Percentiles rank a stretch among this genome's conserved stretches.
phyloP scores from a whole-genome alignment of 2,113 vertebrate species.

The Percopsis transmontana region DNA sequence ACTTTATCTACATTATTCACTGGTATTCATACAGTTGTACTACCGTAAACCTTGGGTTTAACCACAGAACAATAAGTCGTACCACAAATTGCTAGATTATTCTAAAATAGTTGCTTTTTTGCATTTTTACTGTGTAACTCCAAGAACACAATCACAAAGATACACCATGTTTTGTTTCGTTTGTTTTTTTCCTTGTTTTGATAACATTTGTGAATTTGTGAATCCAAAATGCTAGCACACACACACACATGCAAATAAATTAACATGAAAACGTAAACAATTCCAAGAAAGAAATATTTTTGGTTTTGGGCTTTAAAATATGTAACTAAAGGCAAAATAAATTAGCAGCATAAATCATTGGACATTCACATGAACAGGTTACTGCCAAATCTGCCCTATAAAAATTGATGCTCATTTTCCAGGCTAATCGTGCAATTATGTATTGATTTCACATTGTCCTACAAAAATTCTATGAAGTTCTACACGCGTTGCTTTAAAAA shows the following conservation, averaged over 20 bases:
- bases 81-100: slow-evolving; percentile 51
- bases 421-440: slow-evolving; percentile 47
- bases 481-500: neutral
- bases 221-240: slow-evolving; percentile 39
- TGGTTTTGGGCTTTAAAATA: slow-evolving; percentile 53
- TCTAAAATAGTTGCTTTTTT: slow-evolving; percentile 34
- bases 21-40: slow-evolving; percentile 16
- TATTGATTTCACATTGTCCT: slow-evolving; percentile 21
- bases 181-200: slow-evolving; percentile 18
- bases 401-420: slow-evolving; percentile 36
- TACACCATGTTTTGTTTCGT: slow-evolving; percentile 10
- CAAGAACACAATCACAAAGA: slow-evolving; percentile 55
- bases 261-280: slow-evolving; percentile 71
- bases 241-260: slow-evolving; percentile 70
- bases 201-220: slow-evolving; percentile 26
- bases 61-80: slow-evolving; percentile 56
- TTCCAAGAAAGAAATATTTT: slow-evolving; percentile 45
- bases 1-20: slow-evolving; percentile 48
- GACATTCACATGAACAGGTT: slow-evolving; percentile 59
- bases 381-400: slow-evolving; percentile 9
- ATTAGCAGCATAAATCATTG: slow-evolving; percentile 67
- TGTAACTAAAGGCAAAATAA: slow-evolving; percentile 51
- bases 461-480: neutral
- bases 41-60: slow-evolving; percentile 39
- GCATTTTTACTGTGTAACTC: slow-evolving; percentile 30